Evolutionary conservation across 2,113 vertebrate genomes (phyloP).

Genomic region (Myotis davidii): DNA sequence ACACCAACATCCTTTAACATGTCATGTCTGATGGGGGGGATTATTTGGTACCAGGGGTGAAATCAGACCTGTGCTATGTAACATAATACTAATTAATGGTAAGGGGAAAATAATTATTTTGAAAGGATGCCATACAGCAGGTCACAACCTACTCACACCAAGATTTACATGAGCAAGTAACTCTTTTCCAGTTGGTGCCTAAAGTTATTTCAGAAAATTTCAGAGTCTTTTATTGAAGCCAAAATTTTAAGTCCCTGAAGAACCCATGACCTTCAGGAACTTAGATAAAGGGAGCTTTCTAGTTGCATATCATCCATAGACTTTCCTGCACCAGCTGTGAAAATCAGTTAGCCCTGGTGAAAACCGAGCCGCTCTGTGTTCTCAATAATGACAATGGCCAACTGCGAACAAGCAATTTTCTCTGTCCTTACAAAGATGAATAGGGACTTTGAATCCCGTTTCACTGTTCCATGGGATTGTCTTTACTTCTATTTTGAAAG

Average conservation of each 20-base stretch:
- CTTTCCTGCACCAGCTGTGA: conserved; percentile 81
- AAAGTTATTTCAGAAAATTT: conserved; percentile 42
- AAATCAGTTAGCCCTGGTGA: conserved; percentile 83
- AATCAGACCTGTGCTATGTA: background rate
- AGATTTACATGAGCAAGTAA: background rate
- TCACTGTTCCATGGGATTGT: conserved; percentile 44
- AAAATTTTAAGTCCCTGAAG: conserved; percentile 47
- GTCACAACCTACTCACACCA: background rate
- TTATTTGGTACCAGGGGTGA: background rate
- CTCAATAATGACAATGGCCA: conserved; percentile 81
- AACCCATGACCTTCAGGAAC: conserved; percentile 52
- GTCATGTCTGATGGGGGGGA: background rate
- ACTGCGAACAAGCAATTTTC: conserved; percentile 73
- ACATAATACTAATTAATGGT: conserved; percentile 43
- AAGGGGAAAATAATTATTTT: conserved; percentile 6
- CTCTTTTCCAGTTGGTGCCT: background rate
- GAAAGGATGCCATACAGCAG: background rate
- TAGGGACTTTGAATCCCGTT: conserved; percentile 77
- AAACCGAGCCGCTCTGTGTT: conserved; percentile 76
- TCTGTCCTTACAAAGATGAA: conserved; percentile 72
- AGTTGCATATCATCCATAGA: conserved; percentile 73
- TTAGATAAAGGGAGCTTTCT: conserved; percentile 78
- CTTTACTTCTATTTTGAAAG: conserved; percentile 82
- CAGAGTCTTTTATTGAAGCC: conserved; percentile 56
- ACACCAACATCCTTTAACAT: background rate